Base-by-base conservation (phyloP, 2,797 vertebrate genomes). In the Strix occidentalis region DNA sequence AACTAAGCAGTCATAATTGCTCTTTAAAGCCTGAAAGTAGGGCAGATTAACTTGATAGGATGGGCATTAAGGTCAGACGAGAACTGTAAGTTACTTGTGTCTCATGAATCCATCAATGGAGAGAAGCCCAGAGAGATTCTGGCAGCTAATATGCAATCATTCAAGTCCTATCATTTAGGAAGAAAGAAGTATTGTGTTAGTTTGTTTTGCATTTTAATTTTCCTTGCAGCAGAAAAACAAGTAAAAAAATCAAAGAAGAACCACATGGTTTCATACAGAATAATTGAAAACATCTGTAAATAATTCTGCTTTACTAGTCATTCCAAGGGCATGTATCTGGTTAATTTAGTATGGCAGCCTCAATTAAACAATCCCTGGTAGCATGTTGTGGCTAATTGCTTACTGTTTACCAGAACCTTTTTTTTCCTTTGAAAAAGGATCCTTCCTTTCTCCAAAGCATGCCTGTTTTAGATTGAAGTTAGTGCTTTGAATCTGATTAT, bases 341-440 rank as follows among this genome's bases (percentile, higher is more conserved):
- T 96, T 98, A 98, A 98, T 97, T 97, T 96, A 96, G 80, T 96
- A 91, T 96, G 97, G 96, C 97, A 97, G 93, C 82, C 82, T 90
- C 97, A 97, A 98, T 98, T 98, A 98, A 97, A 93, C 89, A 97
- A 84, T 91, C 74, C 63, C 87, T 97, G 93, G 97, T 96, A 98
- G 96, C 97, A 96, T 97, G 97, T 96, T 97, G 91, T 94, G 85
- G 95, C 91, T 98, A 98, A 98, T 98, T 97, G 95, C 94, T 94
- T 97, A 83, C 97, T 97, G 95, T 96, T 97, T 97, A 96, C 97
- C 96, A 93, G 93, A 96, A 68, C 45, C 50, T n/a, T 83, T 94
- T 87, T 96, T 95, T 95, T 51, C 77, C 96, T 97, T 98, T 98
- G 96, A 97, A 98, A 96, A 89, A 89, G 74, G 95, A 95, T 92